Conservation (phyloP, 2,797 vertebrate genomes). For the Coilia nasus region DNA sequence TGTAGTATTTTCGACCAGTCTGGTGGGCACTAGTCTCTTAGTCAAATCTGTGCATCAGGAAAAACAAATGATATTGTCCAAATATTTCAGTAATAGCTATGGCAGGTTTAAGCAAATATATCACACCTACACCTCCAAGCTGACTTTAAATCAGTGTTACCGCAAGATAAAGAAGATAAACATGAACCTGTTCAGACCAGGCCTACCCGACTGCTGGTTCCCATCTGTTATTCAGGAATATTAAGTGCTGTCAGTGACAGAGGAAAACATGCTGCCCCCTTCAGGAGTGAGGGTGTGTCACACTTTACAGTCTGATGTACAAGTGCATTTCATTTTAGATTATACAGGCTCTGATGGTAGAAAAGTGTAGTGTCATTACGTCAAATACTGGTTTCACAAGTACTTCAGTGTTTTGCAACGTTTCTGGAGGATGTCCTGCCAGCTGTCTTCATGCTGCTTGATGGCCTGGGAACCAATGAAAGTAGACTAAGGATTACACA, state of each 20-base stretch:
- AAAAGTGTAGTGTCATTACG: not conserved
- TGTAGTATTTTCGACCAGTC: too few species aligned
- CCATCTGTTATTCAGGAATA: not conserved
- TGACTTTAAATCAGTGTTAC: too few species aligned
- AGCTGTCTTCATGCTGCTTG: not conserved
- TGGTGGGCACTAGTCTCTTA: not conserved
- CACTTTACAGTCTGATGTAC: not conserved
- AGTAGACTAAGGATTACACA: not conserved
- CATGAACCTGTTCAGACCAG: not conserved
- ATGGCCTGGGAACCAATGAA: not conserved
- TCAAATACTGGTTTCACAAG: not conserved
- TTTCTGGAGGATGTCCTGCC: not conserved
- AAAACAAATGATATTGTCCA: too few species aligned
- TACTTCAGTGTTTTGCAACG: not conserved
- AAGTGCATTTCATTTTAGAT: not conserved
- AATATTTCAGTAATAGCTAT: too few species aligned
- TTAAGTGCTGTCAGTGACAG: not conserved
- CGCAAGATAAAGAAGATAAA: not conserved
- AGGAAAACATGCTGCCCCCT: not conserved
- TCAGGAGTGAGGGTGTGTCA: not conserved
- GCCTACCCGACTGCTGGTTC: not conserved
- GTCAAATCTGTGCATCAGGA: too few species aligned
- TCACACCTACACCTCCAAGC: too few species aligned
- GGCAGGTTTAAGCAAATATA: too few species aligned
- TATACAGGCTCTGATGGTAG: too few species aligned